A percentile compares a stretch with the other conserved stretches of the same genome.
Evolutionary conservation across 1,140 invertebrate species (phyloP).

Genomic region (Ectropis grisescens): DNA sequence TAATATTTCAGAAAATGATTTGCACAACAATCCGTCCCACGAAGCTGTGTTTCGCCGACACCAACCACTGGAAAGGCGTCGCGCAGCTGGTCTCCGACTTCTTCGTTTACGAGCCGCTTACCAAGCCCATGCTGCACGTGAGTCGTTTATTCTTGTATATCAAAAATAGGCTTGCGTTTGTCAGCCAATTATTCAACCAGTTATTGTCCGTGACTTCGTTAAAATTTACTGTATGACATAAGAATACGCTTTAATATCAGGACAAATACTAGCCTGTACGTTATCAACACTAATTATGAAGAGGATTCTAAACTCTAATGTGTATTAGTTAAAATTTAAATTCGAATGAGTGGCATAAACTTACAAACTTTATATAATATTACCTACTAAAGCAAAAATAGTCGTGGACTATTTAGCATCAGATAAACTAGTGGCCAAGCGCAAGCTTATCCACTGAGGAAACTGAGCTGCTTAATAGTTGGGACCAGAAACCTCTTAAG

Average conservation of each 20-base stretch:
- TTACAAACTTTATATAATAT: too few relatives aligned
- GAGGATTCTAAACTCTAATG: too few relatives aligned
- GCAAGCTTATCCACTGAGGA: too few relatives aligned
- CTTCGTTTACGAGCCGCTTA: conserved; percentile 72
- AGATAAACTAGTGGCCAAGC: too few relatives aligned
- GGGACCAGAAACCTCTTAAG: too few relatives aligned
- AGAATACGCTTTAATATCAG: neutral
- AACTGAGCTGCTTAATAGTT: too few relatives aligned
- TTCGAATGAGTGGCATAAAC: too few relatives aligned
- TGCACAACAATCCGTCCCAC: conserved; percentile 78
- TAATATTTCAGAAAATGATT: conserved; percentile 80
- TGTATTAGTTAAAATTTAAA: too few relatives aligned
- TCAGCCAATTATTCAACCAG: neutral
- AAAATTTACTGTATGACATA: neutral
- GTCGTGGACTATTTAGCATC: too few relatives aligned
- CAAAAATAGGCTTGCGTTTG: too few relatives aligned
- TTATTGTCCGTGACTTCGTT: neutral
- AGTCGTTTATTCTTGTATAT: conserved; percentile 46
- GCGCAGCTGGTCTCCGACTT: conserved; percentile 74
- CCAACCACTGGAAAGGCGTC: conserved; percentile 74
- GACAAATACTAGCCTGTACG: neutral
- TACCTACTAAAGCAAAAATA: too few relatives aligned
- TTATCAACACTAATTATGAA: too few relatives aligned
- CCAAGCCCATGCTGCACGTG: conserved; percentile 71
- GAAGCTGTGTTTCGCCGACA: conserved; percentile 71